phyloP scores from a whole-genome alignment of 2,888 invertebrate genomes.

The Protodeltote pygarga region DNA sequence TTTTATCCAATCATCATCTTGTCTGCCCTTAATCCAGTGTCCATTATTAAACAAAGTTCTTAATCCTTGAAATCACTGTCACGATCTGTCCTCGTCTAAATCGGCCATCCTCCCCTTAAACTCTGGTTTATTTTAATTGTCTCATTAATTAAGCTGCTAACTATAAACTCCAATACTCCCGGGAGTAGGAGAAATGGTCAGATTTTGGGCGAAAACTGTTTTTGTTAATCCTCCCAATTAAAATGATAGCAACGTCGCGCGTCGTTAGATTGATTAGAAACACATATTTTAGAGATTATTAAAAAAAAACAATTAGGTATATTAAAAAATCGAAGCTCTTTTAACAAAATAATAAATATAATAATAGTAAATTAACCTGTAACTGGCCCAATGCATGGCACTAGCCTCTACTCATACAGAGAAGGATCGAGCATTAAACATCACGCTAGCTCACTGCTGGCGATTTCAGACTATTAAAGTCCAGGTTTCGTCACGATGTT shows the following conservation, averaged over 20 bases:
- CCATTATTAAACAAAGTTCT: slow-evolving; percentile 3
- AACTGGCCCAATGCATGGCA: no score
- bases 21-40: background rate
- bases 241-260: no score
- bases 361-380: no score
- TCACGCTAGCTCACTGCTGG: no score
- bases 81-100: slow-evolving; percentile 52
- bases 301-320: no score
- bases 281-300: slow-evolving; percentile 40
- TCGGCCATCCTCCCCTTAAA: slow-evolving; percentile 74
- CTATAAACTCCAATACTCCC: slow-evolving; percentile 71
- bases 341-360: no score
- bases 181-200: slow-evolving; percentile 67
- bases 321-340: no score
- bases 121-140: slow-evolving; percentile 80
- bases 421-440: no score
- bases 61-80: slow-evolving; percentile 35
- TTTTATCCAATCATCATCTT: no score
- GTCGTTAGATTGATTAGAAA: slow-evolving; percentile 32
- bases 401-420: no score
- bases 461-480: no score
- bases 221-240: slow-evolving; percentile 49
- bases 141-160: slow-evolving; percentile 80
- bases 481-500: no score
- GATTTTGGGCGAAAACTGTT: slow-evolving; percentile 57